Base-by-base conservation (phyloP, 1,140 invertebrate genomes). In the Oncopeltus fasciatus region DNA sequence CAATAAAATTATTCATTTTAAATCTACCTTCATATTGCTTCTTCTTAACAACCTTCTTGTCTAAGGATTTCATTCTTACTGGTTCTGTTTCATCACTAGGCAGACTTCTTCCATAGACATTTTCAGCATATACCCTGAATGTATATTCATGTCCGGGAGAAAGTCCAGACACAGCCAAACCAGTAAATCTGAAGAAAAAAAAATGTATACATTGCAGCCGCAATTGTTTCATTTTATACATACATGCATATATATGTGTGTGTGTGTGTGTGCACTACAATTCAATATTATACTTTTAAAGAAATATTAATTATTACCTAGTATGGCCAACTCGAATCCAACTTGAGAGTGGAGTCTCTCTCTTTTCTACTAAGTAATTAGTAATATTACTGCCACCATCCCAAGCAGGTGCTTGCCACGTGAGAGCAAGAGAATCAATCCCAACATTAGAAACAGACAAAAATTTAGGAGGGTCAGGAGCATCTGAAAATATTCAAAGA, bases 251-350 rank as follows among this genome's bases (percentile, higher is more conserved):
- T n/a, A n/a, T n/a, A n/a, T n/a, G n/a, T n/a, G n/a, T n/a, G n/a
- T n/a, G n/a, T n/a, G n/a, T n/a, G n/a, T n/a, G n/a, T n/a, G n/a
- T n/a, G n/a, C n/a, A n/a, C n/a, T n/a, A n/a, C n/a, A 57, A 57
- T 11, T 14, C 14, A 14, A 16, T 16, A 47, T 16, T 44, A 44
- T 9, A 44, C 11, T 16, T 47, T 9, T 49, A 16, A 16, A 61
- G 51, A 21, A 51, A 14, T 4, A 27, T 51, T 51, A 49, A n/a
- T 43, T 11, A 26, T 75, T 73, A 69, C 67, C 79, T 84, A 9
- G 95, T 98, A 68, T 90, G 93, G 47, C 92, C 93, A 65, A 93
- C 92, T 62, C 92, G 81, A 63, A 95, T 91, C 97, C 97, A 99
- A 67, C 87, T 92, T 27, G 84, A 84, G 81, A 94, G 86, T 27